Base-by-base conservation (phyloP, 2,888 invertebrate species). In the Zygogramma bicolorata region DNA sequence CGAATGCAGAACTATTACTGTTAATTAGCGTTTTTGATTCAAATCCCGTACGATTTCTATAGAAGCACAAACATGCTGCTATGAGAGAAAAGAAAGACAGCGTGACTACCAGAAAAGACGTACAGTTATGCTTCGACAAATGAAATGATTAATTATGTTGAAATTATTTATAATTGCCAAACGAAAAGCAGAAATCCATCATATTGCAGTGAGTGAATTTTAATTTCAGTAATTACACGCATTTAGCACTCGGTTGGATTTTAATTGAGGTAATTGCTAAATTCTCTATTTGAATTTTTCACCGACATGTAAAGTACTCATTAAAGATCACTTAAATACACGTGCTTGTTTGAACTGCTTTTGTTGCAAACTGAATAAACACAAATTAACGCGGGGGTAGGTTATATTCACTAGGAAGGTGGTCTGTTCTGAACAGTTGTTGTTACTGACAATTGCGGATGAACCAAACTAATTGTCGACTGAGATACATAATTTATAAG, bases 311-410 rank as follows among this genome's bases (percentile, higher is more conserved):
- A 69, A 66, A 68, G 58, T 71, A 65, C 59, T 71, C 63, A 69
- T 74, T 71, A 71, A 74, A 74, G 62, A 71, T 69, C 65, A 66
- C 69, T 69, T 69, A 42, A 49, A 27, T 20, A 53, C 65, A 73
- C 63, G 59, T 65, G 62, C 38, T 40, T 31, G 63, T 46, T 71
- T 67, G 62, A 7, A 13, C 65, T 62, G 62, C 53, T 25, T n/a
- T 53, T 27, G 53, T 53, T 53, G n/a, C n/a, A 53, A 25, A 27
- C 25, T 25, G 25, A 25, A 27, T 27, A 25, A 6, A 25, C 53
- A 53, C n/a, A 13, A 53, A 53, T 53, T 53, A 15, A 27, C 49
- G 22, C 20, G 1, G 10, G 49, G 22, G 49, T 49, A 22, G 25
- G 5, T 53, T 53, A 25, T 5, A 53, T 53, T 46, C 20, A 20